Conservation (phyloP, 2,888 invertebrate genomes). For the Hartigia nigra region DNA sequence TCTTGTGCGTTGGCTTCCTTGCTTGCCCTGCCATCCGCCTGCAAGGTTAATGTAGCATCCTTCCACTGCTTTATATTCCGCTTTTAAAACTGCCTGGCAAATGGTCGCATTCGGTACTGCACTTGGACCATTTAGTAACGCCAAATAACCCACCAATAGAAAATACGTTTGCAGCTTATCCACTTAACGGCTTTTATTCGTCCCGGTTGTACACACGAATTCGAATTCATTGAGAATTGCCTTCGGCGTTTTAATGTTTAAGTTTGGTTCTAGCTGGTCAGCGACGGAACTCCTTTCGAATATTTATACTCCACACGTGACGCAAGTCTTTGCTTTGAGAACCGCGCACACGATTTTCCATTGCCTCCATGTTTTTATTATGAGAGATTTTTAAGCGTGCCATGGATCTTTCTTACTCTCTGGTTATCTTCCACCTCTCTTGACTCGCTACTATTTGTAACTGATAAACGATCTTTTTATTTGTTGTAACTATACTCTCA, state of each 20-base stretch:
- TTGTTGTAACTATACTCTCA: neutral
- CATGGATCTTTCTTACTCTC: neutral
- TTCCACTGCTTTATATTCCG: constrained; percentile 26
- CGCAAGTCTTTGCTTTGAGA: neutral
- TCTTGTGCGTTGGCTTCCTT: constrained; percentile 34
- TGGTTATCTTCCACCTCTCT: neutral
- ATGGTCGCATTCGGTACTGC: neutral
- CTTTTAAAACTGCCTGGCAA: constrained; percentile 8
- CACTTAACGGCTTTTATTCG: neutral
- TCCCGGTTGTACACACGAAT: neutral
- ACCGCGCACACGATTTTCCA: neutral
- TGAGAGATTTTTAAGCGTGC: neutral
- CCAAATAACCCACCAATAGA: neutral
- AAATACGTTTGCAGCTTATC: neutral
- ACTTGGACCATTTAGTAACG: neutral
- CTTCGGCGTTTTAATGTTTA: neutral
- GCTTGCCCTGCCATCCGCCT: constrained; percentile 12
- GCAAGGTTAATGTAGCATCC: constrained; percentile 28
- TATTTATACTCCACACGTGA: neutral
- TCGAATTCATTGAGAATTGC: neutral
- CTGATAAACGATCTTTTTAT: neutral
- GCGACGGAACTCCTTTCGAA: neutral
- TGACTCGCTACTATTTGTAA: neutral
- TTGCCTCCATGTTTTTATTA: neutral
- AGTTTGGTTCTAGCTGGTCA: neutral